Base-by-base conservation (phyloP, 2,888 invertebrate genomes). In the Iphiclides podalirius region DNA sequence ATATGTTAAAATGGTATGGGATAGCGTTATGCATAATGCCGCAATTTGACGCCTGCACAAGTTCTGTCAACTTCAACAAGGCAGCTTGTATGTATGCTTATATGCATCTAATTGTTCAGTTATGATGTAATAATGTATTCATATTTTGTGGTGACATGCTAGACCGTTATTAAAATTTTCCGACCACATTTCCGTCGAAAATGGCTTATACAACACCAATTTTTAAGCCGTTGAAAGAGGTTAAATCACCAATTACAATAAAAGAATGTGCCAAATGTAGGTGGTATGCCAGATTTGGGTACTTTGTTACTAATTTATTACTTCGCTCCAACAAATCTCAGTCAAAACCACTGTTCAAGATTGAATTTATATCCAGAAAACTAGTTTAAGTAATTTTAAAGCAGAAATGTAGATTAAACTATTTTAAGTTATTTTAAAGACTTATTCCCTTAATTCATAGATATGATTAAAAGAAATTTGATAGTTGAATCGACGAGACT, bases 221-320 rank as follows among this genome's bases (percentile, higher is more conserved):
- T 36, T 31, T 36, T 2, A 14, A 28, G 11, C 13, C n/a, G 20
- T 31, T 16, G 9, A 37, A 48, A n/a, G 31, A 23, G 38, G 48
- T 37, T 42, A 37, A 42, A 42, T 42, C 15, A 33, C 37, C 48
- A 48, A 42, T 48, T 48, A 48, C 41, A 9, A 8, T 42, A 38
- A 33, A 37, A 23, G 35, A 12, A 43, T 15, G 37, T 33, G 37
- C 37, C 48, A 48, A 48, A 43, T 48, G 37, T 37, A 42, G 37
- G 37, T 38, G 36, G 9, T 11, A 48, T 48, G 48, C 48, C 48
- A 48, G 42, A 48, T 38, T 42, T 36, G 11, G 48, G 31, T n/a
- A 31, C 4, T 42, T 38, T 33, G 37, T 11, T 3, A 15, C 1
- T 23, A 42, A 48, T 38, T 42, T 48, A 42, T 48, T 15, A 20